Evolutionary conservation across 2,888 invertebrate species (phyloP), one percentile per base, ranked within the genome.

Genomic region (Trimorus sp.): DNA sequence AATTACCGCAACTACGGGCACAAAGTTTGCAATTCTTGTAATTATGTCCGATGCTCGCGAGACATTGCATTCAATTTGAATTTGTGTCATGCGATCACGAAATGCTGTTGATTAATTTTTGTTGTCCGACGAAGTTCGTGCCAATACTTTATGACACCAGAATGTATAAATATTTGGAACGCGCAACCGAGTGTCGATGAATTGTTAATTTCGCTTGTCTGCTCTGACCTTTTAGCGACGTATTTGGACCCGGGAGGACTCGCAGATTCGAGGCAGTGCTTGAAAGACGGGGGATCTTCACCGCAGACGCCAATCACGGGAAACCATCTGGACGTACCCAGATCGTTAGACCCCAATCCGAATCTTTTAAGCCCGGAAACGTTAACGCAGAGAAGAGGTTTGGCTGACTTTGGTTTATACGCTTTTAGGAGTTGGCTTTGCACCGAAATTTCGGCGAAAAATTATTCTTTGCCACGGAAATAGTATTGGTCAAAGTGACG

Each of bases 311-410:
- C 92, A 45, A 89, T 91, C 75, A 94, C 94, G 16, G 96, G 96
- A 75, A 97, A 97, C 91, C 97, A 97, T 90, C 93, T 97, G 85
- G 95, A 96, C 85, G 94, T 97, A 74, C 97, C 97, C 7, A 94
- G 95, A 87, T 94, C 94, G 58, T 92, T 93, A 66, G 94, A 95
- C 86, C 95, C 95, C 51, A 95, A 95, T 90, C 95, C 95, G n/a
- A 97, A 97, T 92, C 94, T 97, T 84, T 93, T 97, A 60, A 96
- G 96, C 90, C 97, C 97, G 26, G 97, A 97, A 89, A 94, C 95
- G 84, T 93, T 95, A 83, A 95, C 94, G 89, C 95, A 95, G 89
- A 92, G 95, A 86, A 93, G 95, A 92, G 94, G 94, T 94, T 79
- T 16, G 74, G 14, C 45, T 60, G 40, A 62, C 4, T 59, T 71